Conservation (phyloP, 1,140 invertebrate species). For the Halictus rubicundus region DNA sequence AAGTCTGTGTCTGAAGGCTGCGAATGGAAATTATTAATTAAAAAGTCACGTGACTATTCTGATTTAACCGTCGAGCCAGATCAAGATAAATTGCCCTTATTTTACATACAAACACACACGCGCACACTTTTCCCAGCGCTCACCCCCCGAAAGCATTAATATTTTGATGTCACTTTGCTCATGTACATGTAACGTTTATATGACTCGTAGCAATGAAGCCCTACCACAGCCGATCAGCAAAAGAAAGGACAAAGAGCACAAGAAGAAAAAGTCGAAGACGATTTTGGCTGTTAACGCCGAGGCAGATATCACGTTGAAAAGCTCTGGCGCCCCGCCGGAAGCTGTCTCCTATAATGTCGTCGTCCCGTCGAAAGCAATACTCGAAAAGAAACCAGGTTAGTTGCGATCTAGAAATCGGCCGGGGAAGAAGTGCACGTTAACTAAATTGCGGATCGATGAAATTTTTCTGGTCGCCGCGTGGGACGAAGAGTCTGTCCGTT, state of each 20-base stretch:
- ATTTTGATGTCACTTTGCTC: too few relatives aligned
- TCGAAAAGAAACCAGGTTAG: slow-evolving; percentile 72
- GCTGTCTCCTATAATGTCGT: slow-evolving; percentile 54
- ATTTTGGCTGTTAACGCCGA: slow-evolving; percentile 48
- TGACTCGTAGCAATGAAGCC: slow-evolving; percentile 73
- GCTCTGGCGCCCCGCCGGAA: slow-evolving; percentile 47
- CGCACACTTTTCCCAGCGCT: too few relatives aligned
- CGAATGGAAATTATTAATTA: too few relatives aligned
- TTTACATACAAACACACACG: too few relatives aligned
- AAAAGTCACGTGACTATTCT: too few relatives aligned
- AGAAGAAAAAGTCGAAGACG: slow-evolving; percentile 80
- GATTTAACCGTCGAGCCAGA: too few relatives aligned
- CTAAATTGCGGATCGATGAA: not conserved
- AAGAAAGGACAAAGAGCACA: slow-evolving; percentile 79
- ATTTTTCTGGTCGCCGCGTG: too few relatives aligned
- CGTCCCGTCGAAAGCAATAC: slow-evolving; percentile 41
- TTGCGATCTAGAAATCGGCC: slow-evolving; percentile 27
- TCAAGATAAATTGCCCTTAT: too few relatives aligned
- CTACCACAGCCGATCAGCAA: slow-evolving; percentile 77
- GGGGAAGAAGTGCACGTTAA: slow-evolving; percentile 41
- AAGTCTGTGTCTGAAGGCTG: too few relatives aligned
- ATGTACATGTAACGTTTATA: slow-evolving; percentile 15
- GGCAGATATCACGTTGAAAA: slow-evolving; percentile 57
- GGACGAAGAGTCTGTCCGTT: not conserved
- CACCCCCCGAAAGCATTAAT: too few relatives aligned